Conservation (phyloP, 92 coral and sea anemone species). For the Epizoanthus scotinus region DNA sequence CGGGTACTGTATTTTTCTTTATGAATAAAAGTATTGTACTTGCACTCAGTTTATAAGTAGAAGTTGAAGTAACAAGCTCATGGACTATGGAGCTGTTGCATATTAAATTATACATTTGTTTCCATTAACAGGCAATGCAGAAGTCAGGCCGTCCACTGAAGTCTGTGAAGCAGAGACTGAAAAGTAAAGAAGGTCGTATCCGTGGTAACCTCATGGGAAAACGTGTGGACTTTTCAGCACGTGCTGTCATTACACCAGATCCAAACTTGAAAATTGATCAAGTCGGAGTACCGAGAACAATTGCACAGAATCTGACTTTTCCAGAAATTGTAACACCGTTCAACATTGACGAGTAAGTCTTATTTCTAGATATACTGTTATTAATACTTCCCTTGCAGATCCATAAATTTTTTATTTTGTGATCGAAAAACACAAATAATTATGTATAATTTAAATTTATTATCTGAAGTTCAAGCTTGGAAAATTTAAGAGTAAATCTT, state of each 20-base stretch:
- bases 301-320: slow-evolving; percentile 97
- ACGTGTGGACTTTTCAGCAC: slow-evolving; percentile 98
- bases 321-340: slow-evolving; percentile 99
- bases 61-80: not conserved
- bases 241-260: slow-evolving; percentile 99
- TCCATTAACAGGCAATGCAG: slow-evolving; percentile 89
- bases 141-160: slow-evolving; percentile 98
- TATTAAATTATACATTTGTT: too few species aligned
- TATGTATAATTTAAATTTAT: not conserved
- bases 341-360: slow-evolving; percentile 88
- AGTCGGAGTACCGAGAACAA: slow-evolving; percentile 97
- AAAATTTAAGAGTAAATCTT: not conserved
- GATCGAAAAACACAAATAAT: too few species aligned
- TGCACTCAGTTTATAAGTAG: not conserved
- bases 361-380: not conserved
- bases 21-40: not conserved
- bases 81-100: not conserved
- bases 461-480: too few species aligned
- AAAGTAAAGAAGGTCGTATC: slow-evolving; percentile 98
- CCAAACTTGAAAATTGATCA: slow-evolving; percentile 94
- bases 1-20: slow-evolving; percentile 49
- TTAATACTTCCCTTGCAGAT: too few species aligned
- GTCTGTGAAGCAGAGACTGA: slow-evolving; percentile 94
- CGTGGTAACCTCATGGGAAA: slow-evolving; percentile 99
- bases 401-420: not conserved